Percentiles rank a stretch among this genome's conserved stretches.
Evolutionary conservation across 2,113 vertebrate genomes (phyloP).

Genomic region (Campylomormyrus numenius): DNA sequence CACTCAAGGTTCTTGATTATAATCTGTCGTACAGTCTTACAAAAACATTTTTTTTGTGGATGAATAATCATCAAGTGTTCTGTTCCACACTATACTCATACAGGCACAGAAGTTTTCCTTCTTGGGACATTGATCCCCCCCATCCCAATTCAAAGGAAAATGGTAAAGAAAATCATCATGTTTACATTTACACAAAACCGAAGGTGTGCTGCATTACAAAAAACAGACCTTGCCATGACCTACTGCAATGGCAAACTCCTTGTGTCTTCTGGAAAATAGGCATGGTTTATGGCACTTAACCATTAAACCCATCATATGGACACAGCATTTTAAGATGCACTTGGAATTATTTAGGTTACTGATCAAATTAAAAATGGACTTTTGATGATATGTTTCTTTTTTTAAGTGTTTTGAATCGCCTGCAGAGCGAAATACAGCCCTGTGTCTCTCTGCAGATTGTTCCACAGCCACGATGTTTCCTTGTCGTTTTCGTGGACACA

Average conservation of each 20-base stretch:
- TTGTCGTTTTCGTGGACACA: background rate
- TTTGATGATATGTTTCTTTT: background rate
- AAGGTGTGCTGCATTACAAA: background rate
- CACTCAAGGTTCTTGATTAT: background rate
- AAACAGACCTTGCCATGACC: background rate
- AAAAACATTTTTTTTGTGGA: slow-evolving; percentile 7
- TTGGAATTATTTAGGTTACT: background rate
- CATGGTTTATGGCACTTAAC: background rate
- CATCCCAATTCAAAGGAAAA: background rate
- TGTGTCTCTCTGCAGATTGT: background rate
- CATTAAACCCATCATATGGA: background rate
- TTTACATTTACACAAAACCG: background rate
- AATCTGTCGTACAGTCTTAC: background rate
- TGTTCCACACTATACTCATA: background rate
- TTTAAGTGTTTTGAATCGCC: background rate
- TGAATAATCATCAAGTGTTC: background rate
- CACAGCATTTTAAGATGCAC: background rate
- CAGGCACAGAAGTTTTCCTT: background rate
- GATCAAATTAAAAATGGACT: background rate
- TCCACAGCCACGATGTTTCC: background rate
- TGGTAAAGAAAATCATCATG: background rate
- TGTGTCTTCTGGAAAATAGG: background rate
- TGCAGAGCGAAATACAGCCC: background rate
- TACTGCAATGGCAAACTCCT: background rate
- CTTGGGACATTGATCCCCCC: background rate